Evolutionary conservation across 1,140 invertebrate genomes (phyloP).

Genomic region (Dendrolimus punctatus): DNA sequence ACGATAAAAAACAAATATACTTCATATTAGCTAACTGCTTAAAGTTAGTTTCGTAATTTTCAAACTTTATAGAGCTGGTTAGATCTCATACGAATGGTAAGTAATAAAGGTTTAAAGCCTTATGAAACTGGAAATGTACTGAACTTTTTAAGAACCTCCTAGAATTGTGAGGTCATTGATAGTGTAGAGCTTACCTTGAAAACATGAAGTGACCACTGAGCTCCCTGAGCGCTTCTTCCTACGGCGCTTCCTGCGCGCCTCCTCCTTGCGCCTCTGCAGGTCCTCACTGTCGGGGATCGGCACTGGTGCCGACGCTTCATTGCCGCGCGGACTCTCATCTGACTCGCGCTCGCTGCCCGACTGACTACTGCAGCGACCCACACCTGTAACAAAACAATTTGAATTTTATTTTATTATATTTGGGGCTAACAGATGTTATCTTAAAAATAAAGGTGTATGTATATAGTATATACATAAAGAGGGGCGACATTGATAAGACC

Average conservation of each 20-base stretch:
- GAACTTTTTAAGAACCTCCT: too few relatives aligned
- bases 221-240: conserved; percentile 92
- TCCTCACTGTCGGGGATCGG: conserved; percentile 74
- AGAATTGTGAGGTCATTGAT: not conserved
- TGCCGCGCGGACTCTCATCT: conserved; percentile 37
- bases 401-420: not conserved
- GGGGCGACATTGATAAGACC: too few relatives aligned
- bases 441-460: too few relatives aligned
- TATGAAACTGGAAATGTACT: too few relatives aligned
- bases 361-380: conserved; percentile 71
- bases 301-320: conserved; percentile 62
- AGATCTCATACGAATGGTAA: too few relatives aligned
- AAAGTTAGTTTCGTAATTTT: too few relatives aligned
- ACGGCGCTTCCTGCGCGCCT: conserved; percentile 87
- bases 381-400: conserved; percentile 35
- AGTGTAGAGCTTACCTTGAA: conserved; percentile 80
- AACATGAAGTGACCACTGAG: conserved; percentile 89
- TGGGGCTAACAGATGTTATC: too few relatives aligned
- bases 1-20: too few relatives aligned
- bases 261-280: conserved; percentile 84
- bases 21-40: too few relatives aligned
- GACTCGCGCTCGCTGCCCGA: conserved; percentile 67
- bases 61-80: too few relatives aligned
- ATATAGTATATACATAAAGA: too few relatives aligned
- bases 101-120: too few relatives aligned